phyloP scores from a whole-genome alignment of 2,113 vertebrate species.

The Psilopogon haemacephalus region DNA sequence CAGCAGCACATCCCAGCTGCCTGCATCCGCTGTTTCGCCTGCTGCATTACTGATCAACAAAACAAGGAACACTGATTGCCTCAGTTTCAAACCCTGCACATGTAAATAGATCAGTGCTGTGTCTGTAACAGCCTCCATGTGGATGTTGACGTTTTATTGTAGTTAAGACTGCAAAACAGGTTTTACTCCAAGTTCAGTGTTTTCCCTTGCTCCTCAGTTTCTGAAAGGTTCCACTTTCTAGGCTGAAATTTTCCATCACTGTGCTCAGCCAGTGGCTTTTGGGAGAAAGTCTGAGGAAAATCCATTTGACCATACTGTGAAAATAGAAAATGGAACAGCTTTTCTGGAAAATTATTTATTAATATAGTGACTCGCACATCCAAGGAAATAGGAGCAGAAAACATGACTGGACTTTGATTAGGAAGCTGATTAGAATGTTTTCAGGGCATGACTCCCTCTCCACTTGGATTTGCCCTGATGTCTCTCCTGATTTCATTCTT shows the following conservation, averaged over 20 bases:
- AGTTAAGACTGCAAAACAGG: constrained; percentile 35
- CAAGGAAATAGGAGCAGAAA: constrained; percentile 6
- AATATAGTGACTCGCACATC: neutral
- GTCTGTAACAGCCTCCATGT: neutral
- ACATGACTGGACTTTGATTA: neutral
- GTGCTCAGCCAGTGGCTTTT: constrained; percentile 37
- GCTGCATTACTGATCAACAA: constrained; percentile 21
- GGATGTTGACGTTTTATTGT: neutral
- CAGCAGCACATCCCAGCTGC: constrained; percentile 6
- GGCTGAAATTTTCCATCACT: constrained; percentile 66
- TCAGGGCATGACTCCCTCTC: neutral
- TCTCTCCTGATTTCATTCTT: neutral
- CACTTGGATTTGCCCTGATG: neutral
- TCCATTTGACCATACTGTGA: neutral
- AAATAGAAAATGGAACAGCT: constrained; percentile 46
- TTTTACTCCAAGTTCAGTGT: constrained; percentile 15
- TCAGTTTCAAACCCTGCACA: neutral
- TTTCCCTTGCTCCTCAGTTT: constrained; percentile 27
- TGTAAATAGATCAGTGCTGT: neutral
- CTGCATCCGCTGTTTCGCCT: constrained; percentile 38
- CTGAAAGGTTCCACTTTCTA: constrained; percentile 65
- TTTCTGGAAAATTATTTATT: constrained; percentile 29
- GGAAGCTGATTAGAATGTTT: neutral
- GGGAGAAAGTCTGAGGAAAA: constrained; percentile 50
- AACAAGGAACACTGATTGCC: constrained; percentile 12